phyloP scores from a whole-genome alignment of 2,113 vertebrate species.

The Nyctibius bracteatus region DNA sequence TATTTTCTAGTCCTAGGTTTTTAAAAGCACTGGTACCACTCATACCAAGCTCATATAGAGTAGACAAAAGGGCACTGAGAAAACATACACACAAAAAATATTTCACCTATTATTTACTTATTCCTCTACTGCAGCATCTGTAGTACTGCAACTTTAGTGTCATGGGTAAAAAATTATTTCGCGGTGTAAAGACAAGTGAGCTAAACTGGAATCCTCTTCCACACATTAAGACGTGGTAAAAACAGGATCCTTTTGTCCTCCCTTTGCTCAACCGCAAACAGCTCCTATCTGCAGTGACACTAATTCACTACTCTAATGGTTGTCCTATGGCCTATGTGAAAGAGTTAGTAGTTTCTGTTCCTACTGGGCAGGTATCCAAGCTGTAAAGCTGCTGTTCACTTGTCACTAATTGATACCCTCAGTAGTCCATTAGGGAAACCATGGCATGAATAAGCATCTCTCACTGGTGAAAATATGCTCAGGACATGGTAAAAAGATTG shows the following conservation, averaged over 20 bases:
- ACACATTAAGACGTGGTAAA: background rate
- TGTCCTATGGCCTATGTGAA: conserved; percentile 12
- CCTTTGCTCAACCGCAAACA: background rate
- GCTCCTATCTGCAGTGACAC: background rate
- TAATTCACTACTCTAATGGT: conserved; percentile 1
- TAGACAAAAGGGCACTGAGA: background rate
- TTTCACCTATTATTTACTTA: background rate
- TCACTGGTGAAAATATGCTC: conserved; percentile 63
- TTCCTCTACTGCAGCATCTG: background rate
- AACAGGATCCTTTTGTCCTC: background rate
- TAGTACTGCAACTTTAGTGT: background rate
- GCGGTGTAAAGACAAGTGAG: background rate
- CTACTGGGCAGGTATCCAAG: conserved; percentile 64
- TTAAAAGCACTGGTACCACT: background rate
- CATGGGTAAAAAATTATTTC: background rate
- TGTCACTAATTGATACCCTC: conserved; percentile 63
- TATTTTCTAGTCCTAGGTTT: background rate
- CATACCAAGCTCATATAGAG: background rate
- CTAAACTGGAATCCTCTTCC: background rate
- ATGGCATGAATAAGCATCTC: conserved; percentile 61
- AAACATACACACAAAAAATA: background rate
- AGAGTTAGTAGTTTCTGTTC: conserved; percentile 45
- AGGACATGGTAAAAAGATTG: conserved; percentile 61
- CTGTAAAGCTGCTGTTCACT: conserved; percentile 52
- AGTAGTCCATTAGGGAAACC: conserved; percentile 55